Percentiles rank a stretch among this genome's conserved stretches.
Conservation (phyloP, 2,888 invertebrate species). For the Antheraea yamamai region DNA sequence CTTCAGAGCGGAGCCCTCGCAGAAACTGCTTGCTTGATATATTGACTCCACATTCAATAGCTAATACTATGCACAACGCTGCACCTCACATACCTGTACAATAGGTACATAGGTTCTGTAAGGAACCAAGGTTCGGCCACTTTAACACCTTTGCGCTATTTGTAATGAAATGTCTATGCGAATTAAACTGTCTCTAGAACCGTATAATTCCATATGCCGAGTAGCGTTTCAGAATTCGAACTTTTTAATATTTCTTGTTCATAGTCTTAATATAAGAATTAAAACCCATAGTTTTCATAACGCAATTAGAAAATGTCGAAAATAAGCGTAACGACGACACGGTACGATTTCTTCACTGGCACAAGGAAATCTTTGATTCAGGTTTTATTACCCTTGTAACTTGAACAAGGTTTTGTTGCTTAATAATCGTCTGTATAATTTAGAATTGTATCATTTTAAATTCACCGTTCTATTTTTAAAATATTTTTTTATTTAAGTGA, state of each 20-base stretch:
- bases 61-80: no score
- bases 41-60: no score
- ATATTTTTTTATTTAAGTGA: background rate
- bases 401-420: slow-evolving; percentile 21
- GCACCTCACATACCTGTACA: no score
- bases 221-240: no score
- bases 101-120: no score
- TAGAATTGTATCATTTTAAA: slow-evolving; percentile 16
- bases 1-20: no score
- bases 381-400: slow-evolving; percentile 20
- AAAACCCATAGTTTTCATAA: background rate
- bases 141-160: no score
- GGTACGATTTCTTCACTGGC: slow-evolving; percentile 16
- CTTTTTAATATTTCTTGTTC: background rate
- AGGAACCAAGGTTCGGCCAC: no score
- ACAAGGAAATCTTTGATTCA: slow-evolving; percentile 21
- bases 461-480: background rate
- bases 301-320: slow-evolving; percentile 11
- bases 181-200: no score
- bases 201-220: no score
- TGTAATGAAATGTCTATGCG: no score
- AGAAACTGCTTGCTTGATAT: no score
- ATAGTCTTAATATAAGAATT: background rate
- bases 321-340: slow-evolving; percentile 12
- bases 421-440: slow-evolving; percentile 17